A percentile compares a stretch with the other conserved stretches of the same genome.
phyloP scores from a whole-genome alignment of 2,797 vertebrate genomes.

The Sternotherus odoratus region DNA sequence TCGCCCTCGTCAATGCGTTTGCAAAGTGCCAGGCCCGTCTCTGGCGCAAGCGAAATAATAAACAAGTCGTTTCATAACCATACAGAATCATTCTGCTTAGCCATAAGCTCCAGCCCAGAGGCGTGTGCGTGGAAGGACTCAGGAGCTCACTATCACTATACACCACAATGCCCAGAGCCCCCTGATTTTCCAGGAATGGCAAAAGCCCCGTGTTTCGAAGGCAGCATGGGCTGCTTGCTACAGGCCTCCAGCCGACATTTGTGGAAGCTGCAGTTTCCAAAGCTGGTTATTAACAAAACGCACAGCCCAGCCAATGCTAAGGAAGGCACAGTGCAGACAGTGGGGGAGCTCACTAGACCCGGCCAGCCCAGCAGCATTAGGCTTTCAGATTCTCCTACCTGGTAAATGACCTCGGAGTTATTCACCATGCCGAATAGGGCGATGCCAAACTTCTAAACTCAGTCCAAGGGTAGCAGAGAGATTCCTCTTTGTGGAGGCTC shows the following conservation, averaged over 20 bases:
- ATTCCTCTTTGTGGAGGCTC: not conserved
- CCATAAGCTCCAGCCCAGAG: not conserved
- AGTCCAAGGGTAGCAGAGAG: rapidly evolving
- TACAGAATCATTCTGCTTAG: rapidly evolving
- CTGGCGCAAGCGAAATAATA: not conserved
- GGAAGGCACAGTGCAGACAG: not conserved
- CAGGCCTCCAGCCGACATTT: rapidly evolving
- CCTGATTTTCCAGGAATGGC: not conserved
- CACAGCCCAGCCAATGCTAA: not conserved
- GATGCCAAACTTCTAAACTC: not conserved
- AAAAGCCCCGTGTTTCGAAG: too few relatives aligned
- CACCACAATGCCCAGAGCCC: not conserved
- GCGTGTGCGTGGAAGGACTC: not conserved
- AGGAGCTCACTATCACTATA: not conserved
- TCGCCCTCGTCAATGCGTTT: not conserved
- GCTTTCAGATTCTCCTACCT: not conserved
- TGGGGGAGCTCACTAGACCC: not conserved
- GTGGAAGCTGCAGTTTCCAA: not conserved
- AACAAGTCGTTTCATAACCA: not conserved
- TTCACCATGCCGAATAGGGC: constrained; percentile 9
- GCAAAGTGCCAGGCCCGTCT: not conserved
- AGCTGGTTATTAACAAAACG: too few relatives aligned
- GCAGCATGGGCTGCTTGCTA: not conserved
- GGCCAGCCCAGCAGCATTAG: not conserved
- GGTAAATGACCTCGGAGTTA: not conserved